phyloP scores from a whole-genome alignment of 1,140 invertebrate genomes.

The Zaprionus tsacasi region DNA sequence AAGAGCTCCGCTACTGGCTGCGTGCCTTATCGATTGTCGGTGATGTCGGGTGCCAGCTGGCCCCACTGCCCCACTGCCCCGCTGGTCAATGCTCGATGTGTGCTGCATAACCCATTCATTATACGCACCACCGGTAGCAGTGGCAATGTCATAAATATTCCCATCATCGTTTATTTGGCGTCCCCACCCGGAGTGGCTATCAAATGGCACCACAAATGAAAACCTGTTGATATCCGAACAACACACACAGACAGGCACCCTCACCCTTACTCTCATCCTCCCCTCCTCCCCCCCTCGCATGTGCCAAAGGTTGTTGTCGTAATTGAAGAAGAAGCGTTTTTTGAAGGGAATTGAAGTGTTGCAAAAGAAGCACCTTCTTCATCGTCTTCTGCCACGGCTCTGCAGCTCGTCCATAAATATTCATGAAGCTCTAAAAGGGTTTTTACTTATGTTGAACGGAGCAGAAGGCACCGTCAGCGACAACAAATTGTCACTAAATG shows the following conservation, averaged over 20 bases:
- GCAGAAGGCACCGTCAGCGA: background rate
- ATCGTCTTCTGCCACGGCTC: constrained; percentile 16
- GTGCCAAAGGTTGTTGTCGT: constrained; percentile 50
- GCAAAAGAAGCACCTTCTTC: constrained; percentile 15
- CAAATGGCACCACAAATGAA: constrained; percentile 77
- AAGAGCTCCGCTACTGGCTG: constrained; percentile 25
- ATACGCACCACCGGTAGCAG: constrained; percentile 63
- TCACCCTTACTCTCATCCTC: background rate
- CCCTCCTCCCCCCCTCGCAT: background rate
- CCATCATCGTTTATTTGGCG: constrained; percentile 78
- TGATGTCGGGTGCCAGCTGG: constrained; percentile 6
- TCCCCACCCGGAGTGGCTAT: constrained; percentile 55
- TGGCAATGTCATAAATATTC: constrained; percentile 81
- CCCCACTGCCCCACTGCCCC: background rate
- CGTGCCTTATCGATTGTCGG: constrained; percentile 55
- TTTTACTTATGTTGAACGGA: constrained; percentile 41
- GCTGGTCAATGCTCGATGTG: constrained; percentile 8
- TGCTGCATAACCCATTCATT: constrained; percentile 73
- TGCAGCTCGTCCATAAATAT: constrained; percentile 65
- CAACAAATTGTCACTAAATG: constrained; percentile 50
- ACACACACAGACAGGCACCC: constrained; percentile 24
- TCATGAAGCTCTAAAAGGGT: constrained; percentile 82
- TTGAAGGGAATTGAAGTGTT: constrained; percentile 44
- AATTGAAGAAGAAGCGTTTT: constrained; percentile 74
- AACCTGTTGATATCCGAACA: constrained; percentile 74